Evolutionary conservation across 2,797 vertebrate genomes (phyloP), one percentile per base, ranked within the genome.

Genomic region (Girardinus metallicus): DNA sequence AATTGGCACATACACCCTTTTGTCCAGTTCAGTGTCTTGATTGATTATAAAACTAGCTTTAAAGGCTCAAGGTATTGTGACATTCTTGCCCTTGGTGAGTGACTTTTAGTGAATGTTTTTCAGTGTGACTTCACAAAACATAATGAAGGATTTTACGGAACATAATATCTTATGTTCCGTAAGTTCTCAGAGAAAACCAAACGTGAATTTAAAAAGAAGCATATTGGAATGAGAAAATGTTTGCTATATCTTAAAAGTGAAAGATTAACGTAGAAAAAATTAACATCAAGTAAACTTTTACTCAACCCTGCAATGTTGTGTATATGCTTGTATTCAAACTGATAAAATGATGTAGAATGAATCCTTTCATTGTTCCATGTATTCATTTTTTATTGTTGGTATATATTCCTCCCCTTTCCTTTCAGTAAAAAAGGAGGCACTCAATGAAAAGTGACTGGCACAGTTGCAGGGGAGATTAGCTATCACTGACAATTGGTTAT

Each of bases 381-480:
- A 8, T 57, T 39, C 39, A 57, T 2, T 23, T 21, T 83, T 55
- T 44, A 51, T 55, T 57, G 23, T 23, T 74, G 34, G 8, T 72
- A 41, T 64, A 51, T 53, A 75, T 81, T 29, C 29, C 47, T n/a
- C 31, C 36, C 29, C 46, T 29, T 49, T 75, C 55, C 71, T 80
- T 71, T 62, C 31, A 76, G 75, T 71, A 13, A 78, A 79, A 85
- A 66, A 18, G 66, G 29, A 47, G 16, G 1, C 41, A 51, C 55
- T 74, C 47, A 74, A 11, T 79, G 70, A 85, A 86, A 49, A 75
- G 73, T 80, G 80, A 80, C 86, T 74, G 44, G 23, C 83, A 89
- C 84, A 89, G 85, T 86, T 88, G 77, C 13, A n/a, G 82, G 57
- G 76, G 74, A 87, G 87, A 93, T 91, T 91, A 88, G 74, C 47